phyloP scores from a whole-genome alignment of 2,113 vertebrate species.

The human region GRCh38 chr13:29368001-29368500 shows the following conservation, averaged over 20 bases:
- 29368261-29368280: neutral
- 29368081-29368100: too few species aligned
- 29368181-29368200: too few species aligned
- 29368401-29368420: neutral
- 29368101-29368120: too few species aligned
- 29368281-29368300: too few species aligned
- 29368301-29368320: neutral
- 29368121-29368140: too few species aligned
- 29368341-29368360: neutral
- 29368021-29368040: too few species aligned
- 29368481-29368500: neutral
- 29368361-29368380: neutral
- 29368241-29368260: neutral
- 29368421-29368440: neutral
- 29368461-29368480: neutral
- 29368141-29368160: too few species aligned
- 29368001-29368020: too few species aligned
- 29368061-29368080: too few species aligned
- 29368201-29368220: too few species aligned
- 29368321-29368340: neutral
- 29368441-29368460: neutral
- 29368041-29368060: too few species aligned
- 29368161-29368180: too few species aligned
- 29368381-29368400: neutral
- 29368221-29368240: neutral